Evolutionary conservation across 2,113 vertebrate genomes (phyloP), one percentile per base, ranked within the genome.

Genomic region (Alectura lathami): DNA sequence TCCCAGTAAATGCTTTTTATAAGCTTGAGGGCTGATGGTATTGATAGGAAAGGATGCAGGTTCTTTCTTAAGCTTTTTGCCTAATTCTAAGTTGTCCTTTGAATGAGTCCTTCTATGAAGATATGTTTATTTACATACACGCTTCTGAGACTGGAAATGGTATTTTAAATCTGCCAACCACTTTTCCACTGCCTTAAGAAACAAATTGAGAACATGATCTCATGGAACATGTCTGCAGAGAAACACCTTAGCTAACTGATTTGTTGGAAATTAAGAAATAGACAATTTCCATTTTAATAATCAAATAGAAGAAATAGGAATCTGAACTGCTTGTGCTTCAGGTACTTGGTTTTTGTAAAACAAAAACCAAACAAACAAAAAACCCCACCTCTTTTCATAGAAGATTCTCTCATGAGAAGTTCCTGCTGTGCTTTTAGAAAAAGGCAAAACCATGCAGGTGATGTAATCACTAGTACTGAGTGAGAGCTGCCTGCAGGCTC

Each of bases 381-480:
- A n/a, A n/a, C n/a, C n/a, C n/a, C n/a, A n/a, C n/a, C 3, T 17
- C 10, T 74, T 6, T 56, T 76, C 17, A 34, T 62, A 47, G 79
- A 59, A 8, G 5, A 26, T 85, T 15, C 62, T 72, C 70, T 86
- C 22, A 30, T 30, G 36, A 53, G 36, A 73, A 13, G 3, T 13
- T 62, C 34, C 42, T 62, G 30, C 9, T 30, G 38, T 16, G 51
- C 29, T 54, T 40, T 21, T 26, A 56, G 51, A 36, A 45, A 27
- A 83, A 57, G n/a, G 9, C n/a, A 63, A 63, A 18, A 8, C 53
- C 0, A 4, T 20, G 13, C 9, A 68, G 12, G 29, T 59, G 43
- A 8, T 1, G 0, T 45, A 60, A n/a, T 40, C 51, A 43, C 15
- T 2, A 2, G 13, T 45, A 38, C 9, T 4, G 3, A 45, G 38